Evolutionary conservation across 2,113 vertebrate species (phyloP).

Genomic region (Cisticola juncidis): DNA sequence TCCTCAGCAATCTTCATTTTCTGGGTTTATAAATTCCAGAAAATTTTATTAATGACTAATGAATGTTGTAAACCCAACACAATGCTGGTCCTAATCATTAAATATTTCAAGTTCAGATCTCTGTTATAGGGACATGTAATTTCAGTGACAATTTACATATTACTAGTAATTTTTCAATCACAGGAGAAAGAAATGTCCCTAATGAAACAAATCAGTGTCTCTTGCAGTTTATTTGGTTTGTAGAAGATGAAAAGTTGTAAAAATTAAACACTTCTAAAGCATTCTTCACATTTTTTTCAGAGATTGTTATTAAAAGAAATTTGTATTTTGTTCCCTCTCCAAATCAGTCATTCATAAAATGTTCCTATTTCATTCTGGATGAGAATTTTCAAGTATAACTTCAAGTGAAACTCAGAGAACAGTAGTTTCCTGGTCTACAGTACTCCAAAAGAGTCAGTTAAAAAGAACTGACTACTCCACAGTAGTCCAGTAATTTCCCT

Average conservation of each 20-base stretch:
- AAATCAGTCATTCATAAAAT: not conserved
- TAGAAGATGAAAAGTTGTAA: not conserved
- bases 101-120: not conserved
- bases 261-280: not conserved
- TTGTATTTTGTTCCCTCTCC: not conserved
- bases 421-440: not conserved
- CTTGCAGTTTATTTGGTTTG: not conserved
- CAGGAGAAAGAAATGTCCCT: not conserved
- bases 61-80: accelerated
- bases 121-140: not conserved
- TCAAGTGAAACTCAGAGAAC: not conserved
- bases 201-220: not conserved
- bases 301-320: not conserved
- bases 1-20: not conserved
- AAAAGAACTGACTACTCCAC: not conserved
- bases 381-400: not conserved
- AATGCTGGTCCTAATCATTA: not conserved
- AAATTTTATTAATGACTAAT: not conserved
- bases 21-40: not conserved
- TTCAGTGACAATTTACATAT: not conserved
- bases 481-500: not conserved
- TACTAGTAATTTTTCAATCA: not conserved
- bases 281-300: not conserved
- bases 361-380: not conserved
- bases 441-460: not conserved